These are phyloP conservation scores for Talpa occidentalis DNA, from an alignment of 2,113 vertebrate species.

Conservation along the genomic window DNA sequence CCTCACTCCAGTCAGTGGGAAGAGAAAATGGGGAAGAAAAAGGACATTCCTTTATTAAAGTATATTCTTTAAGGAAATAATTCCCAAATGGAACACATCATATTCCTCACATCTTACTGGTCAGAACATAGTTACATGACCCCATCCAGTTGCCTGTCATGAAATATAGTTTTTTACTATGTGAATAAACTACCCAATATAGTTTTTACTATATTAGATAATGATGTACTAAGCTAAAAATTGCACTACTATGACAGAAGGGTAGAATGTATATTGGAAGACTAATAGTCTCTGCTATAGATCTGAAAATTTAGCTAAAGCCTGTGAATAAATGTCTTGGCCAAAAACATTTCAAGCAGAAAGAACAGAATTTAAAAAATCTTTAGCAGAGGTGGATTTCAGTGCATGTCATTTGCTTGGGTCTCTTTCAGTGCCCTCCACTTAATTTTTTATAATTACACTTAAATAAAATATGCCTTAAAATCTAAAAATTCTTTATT, in stretches of 20 bases:
- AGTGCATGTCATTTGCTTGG: background rate
- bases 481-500: background rate
- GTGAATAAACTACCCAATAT: background rate
- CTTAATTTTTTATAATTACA: background rate
- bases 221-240: background rate
- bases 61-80: background rate
- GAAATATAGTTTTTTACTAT: background rate
- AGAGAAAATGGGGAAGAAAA: background rate
- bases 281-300: background rate
- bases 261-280: background rate
- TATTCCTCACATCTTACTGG: background rate
- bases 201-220: background rate
- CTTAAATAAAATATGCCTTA: background rate
- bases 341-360: background rate
- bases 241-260: background rate
- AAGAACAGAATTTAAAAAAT: constrained; percentile 11
- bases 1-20: background rate
- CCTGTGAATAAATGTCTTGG: background rate
- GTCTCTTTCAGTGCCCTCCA: background rate
- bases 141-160: background rate
- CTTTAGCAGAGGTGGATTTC: background rate
- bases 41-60: background rate
- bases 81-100: background rate
- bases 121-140: background rate
- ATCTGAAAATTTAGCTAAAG: background rate